phyloP scores from a whole-genome alignment of 2,888 invertebrate genomes.

The Myopa testacea region DNA sequence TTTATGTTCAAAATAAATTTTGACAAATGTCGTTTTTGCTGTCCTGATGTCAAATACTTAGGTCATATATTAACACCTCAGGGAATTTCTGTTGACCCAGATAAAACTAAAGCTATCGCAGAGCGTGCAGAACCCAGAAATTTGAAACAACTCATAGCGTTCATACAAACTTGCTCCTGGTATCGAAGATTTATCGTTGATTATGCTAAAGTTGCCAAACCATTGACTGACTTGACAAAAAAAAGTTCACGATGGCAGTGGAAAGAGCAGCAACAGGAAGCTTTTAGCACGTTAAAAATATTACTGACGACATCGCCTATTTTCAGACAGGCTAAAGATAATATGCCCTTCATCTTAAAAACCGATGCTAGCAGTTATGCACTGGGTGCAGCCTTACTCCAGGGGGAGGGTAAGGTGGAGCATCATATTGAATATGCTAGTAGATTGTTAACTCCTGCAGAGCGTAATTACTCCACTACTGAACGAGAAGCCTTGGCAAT shows the following conservation, averaged over 20 bases:
- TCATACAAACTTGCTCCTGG: slow-evolving; percentile 57
- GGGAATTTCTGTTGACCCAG: slow-evolving; percentile 43
- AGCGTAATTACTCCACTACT: slow-evolving; percentile 64
- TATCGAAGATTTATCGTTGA: slow-evolving; percentile 46
- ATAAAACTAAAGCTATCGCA: slow-evolving; percentile 41
- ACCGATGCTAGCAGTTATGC: slow-evolving; percentile 15
- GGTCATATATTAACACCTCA: slow-evolving; percentile 45
- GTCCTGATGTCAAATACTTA: slow-evolving; percentile 37
- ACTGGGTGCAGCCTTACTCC: slow-evolving; percentile 12
- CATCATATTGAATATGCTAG: slow-evolving; percentile 52
- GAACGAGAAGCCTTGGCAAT: slow-evolving; percentile 64
- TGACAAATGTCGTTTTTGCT: slow-evolving; percentile 32
- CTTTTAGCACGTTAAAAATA: slow-evolving; percentile 9
- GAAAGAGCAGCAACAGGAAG: slow-evolving; percentile 12
- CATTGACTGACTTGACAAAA: slow-evolving; percentile 45
- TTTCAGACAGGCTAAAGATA: slow-evolving; percentile 27
- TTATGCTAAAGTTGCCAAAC: slow-evolving; percentile 53
- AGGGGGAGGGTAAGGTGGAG: slow-evolving; percentile 46
- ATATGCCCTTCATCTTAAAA: slow-evolving; percentile 24
- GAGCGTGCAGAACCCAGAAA: slow-evolving; percentile 45
- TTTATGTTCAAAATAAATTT: too few relatives aligned
- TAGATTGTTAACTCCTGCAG: slow-evolving; percentile 52
- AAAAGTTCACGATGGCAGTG: slow-evolving; percentile 33
- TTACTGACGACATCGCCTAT: slow-evolving; percentile 29
- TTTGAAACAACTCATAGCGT: slow-evolving; percentile 49